These are phyloP conservation scores for Grapholita molesta DNA, from an alignment of 1,140 invertebrate species.

Conservation along the genomic window DNA sequence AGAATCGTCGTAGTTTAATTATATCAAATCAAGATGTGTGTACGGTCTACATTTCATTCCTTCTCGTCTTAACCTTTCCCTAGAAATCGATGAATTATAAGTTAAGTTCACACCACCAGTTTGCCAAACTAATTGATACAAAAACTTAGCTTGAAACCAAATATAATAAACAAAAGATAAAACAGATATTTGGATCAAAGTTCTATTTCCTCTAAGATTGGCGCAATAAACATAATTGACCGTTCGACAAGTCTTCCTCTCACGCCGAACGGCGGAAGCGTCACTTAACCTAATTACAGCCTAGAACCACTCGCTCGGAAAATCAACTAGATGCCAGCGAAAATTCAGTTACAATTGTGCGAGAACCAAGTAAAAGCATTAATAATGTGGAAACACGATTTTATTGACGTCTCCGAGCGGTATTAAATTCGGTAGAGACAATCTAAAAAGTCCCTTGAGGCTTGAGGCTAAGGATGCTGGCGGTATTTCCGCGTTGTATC, in stretches of 20 bases:
- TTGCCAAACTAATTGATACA: too few species aligned
- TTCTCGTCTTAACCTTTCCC: too few species aligned
- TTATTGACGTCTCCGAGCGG: not conserved
- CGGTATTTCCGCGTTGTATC: too few species aligned
- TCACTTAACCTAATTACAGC: conserved; percentile 57
- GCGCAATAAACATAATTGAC: conserved; percentile 6
- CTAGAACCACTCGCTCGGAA: conserved; percentile 20
- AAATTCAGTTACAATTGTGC: not conserved
- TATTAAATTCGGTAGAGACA: too few species aligned
- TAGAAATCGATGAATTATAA: too few species aligned
- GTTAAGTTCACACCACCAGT: too few species aligned
- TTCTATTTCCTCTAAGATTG: not conserved
- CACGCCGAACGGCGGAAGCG: conserved; percentile 37
- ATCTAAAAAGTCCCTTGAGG: too few species aligned
- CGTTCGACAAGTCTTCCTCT: conserved; percentile 31
- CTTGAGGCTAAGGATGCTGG: too few species aligned
- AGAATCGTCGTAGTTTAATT: too few species aligned
- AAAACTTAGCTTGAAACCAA: too few species aligned
- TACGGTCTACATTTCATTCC: too few species aligned
- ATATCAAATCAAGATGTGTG: too few species aligned
- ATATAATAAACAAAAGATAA: not conserved
- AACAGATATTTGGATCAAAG: not conserved
- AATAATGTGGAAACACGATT: not conserved
- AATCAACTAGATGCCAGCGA: conserved; percentile 7
- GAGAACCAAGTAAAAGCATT: not conserved